These are phyloP conservation scores for Eurytoma californica DNA, from an alignment of 2,888 invertebrate genomes.

Conservation along the genomic window DNA sequence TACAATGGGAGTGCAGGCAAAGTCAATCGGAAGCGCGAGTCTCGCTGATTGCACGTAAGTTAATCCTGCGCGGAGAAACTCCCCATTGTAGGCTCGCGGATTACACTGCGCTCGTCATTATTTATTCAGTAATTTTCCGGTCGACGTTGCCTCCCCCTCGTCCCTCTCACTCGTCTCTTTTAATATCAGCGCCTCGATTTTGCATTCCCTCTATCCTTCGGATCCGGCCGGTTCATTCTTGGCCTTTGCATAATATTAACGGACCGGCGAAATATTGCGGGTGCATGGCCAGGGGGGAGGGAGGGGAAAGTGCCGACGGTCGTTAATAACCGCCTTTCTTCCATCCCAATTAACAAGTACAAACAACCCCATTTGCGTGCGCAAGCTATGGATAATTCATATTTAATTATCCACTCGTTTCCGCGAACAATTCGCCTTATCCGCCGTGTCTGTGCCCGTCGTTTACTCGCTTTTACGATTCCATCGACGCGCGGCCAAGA, in stretches of 20 bases:
- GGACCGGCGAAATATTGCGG: not conserved
- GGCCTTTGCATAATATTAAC: not conserved
- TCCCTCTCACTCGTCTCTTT: not conserved
- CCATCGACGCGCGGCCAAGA: not conserved
- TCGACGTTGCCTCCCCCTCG: not conserved
- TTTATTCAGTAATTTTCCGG: constrained; percentile 27
- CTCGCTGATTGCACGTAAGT: not conserved
- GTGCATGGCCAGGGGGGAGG: no score
- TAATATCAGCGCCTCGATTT: not conserved
- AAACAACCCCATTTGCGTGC: constrained; percentile 41
- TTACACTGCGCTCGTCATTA: constrained; percentile 3
- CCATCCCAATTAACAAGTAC: constrained; percentile 61
- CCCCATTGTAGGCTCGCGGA: not conserved
- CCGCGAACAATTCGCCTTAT: constrained; percentile 30
- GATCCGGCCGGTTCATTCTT: not conserved
- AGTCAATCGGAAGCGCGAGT: constrained; percentile 27
- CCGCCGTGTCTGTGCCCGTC: not conserved
- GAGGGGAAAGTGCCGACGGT: not conserved
- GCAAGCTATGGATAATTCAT: constrained; percentile 60
- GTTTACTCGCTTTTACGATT: not conserved
- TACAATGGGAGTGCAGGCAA: not conserved
- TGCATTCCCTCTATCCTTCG: not conserved
- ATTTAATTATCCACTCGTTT: constrained; percentile 64
- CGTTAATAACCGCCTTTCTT: constrained; percentile 57
- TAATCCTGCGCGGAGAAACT: no score